Evolutionary conservation across 2,888 invertebrate genomes (phyloP).

Genomic region (Lycophotia porphyrea): DNA sequence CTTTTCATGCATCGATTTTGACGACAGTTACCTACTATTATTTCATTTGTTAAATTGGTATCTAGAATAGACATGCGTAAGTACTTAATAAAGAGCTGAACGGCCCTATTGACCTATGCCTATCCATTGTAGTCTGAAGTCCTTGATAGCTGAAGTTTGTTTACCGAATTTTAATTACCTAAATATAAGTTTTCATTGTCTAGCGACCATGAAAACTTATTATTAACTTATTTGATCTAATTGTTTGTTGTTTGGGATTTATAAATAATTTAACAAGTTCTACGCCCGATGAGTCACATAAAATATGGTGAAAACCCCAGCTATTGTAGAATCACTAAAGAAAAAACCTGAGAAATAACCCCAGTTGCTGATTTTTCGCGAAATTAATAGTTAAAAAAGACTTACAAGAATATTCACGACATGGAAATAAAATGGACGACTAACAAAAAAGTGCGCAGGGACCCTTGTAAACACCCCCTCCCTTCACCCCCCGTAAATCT

Average conservation of each 20-base stretch:
- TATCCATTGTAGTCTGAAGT: constrained; percentile 6
- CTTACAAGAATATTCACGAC: constrained; percentile 22
- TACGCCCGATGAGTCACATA: neutral
- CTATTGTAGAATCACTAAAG: neutral
- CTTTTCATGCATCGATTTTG: constrained; percentile 12
- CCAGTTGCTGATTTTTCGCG: neutral
- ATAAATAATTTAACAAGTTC: neutral
- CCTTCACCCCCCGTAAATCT: constrained; percentile 36
- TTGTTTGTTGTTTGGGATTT: neutral
- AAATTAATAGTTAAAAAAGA: constrained; percentile 23
- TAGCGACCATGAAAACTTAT: neutral
- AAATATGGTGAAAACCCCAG: neutral
- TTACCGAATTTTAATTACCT: neutral
- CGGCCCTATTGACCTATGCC: constrained; percentile 9
- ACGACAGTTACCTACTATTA: neutral
- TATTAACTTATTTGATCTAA: too few relatives aligned
- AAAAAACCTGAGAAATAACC: neutral
- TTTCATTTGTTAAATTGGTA: neutral
- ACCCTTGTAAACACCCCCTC: constrained; percentile 2
- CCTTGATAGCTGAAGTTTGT: neutral
- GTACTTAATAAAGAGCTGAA: neutral
- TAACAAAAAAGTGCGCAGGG: constrained; percentile 33
- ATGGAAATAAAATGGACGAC: constrained; percentile 30
- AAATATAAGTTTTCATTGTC: neutral
- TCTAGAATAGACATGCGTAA: neutral